Conservation (phyloP, 2,113 vertebrate species). For the Cyanoliseus patagonus region DNA sequence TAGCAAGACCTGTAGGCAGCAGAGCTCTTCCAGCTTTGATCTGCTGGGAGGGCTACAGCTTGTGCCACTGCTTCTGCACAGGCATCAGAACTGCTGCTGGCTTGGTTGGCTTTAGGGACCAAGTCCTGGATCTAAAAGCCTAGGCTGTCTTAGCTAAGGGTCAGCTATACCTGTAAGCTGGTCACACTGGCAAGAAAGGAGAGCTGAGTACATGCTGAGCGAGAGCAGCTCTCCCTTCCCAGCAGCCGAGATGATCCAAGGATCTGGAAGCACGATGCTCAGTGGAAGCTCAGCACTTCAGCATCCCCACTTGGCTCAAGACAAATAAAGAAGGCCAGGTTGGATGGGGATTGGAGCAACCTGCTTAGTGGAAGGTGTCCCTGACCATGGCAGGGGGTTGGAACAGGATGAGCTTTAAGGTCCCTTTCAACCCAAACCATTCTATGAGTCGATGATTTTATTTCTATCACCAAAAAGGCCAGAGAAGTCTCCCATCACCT, state of each 20-base stretch:
- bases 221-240: background rate
- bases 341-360: background rate
- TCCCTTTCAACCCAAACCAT: background rate
- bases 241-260: background rate
- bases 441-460: background rate
- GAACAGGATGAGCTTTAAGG: background rate
- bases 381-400: background rate
- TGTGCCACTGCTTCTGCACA: background rate
- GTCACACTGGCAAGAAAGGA: background rate
- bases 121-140: background rate
- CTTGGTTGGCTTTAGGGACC: background rate
- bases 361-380: background rate
- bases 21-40: background rate
- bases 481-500: background rate
- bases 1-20: background rate
- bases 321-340: background rate
- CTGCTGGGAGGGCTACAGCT: background rate
- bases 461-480: background rate
- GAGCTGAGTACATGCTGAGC: background rate
- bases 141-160: background rate
- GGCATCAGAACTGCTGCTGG: background rate
- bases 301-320: background rate
- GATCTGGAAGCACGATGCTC: rapidly evolving
- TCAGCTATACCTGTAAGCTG: background rate
- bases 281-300: background rate